Evolutionary conservation across 1,140 invertebrate species (phyloP), one percentile per base, ranked within the genome.

Genomic region (Lepidurus arcticus): DNA sequence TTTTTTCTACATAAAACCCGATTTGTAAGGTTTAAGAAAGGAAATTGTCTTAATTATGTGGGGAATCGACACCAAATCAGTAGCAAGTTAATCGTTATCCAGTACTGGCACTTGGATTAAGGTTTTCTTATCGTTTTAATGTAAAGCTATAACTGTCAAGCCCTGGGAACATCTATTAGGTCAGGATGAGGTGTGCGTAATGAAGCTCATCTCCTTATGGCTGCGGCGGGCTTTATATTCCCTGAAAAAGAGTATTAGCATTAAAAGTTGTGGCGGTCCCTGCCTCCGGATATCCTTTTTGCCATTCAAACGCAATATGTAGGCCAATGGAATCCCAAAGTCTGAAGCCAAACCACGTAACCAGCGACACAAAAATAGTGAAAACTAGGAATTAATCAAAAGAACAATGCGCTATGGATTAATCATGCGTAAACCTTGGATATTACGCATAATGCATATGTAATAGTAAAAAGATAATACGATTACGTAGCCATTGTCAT

Each of bases 231-330:
- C 53, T 13, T 65, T 65, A 65, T 65, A 21, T 65, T 65, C 53
- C 13, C 13, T 65, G 8, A 16, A 13, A 34, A 65, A 65, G 53
- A 65, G 53, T n/a, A 65, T 13, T 65, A 65, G 53, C 21, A 65
- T 65, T 16, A 65, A 65, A 65, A 65, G 7, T 65, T 65, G 53
- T 16, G 53, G 53, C 21, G 53, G 53, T 13, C 53, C 21, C 53
- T 65, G 53, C 53, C 53, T 65, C 53, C 53, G 53, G 53, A 65
- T 65, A 65, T 65, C 53, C 53, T 65, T 65, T 65, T 65, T 65
- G 53, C 53, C 21, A 65, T 65, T 65, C 53, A 65, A 21, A 65
- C 53, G 16, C 53, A 65, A 21, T 65, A 65, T 65, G 8, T 65
- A 65, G 53, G 53, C 53, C 53, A 65, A 65, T 65, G 53, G 16